Conservation (phyloP, 2,113 vertebrate genomes). For the Ptyas mucosa region DNA sequence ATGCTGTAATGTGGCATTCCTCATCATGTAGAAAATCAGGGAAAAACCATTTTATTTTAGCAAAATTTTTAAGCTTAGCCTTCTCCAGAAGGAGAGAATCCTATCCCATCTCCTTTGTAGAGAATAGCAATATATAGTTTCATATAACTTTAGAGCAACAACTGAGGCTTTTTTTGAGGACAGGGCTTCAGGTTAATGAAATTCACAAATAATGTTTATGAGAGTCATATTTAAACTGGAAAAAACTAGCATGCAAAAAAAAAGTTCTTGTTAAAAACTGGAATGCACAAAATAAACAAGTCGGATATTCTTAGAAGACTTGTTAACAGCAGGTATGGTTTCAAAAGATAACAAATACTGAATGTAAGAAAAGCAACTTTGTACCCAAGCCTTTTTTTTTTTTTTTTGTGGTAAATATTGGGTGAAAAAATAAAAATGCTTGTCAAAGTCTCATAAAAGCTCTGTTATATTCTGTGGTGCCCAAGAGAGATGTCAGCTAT, state of each 20-base stretch:
- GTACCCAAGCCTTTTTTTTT: neutral
- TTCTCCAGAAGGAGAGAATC: neutral
- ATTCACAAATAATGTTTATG: neutral
- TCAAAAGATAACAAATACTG: constrained; percentile 49
- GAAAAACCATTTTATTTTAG: neutral
- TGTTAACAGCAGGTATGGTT: constrained; percentile 18
- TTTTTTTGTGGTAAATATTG: constrained; percentile 19
- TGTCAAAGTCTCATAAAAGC: constrained; percentile 37
- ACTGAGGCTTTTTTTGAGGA: neutral
- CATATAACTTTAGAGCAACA: neutral
- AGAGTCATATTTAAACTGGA: neutral
- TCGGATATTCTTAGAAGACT: constrained; percentile 8
- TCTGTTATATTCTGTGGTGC: constrained; percentile 41
- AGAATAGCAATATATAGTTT: neutral
- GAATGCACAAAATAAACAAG: constrained; percentile 20
- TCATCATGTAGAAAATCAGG: neutral
- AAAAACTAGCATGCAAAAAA: constrained; percentile 19
- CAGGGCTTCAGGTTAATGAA: neutral
- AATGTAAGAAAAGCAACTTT: constrained; percentile 25
- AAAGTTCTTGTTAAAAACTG: neutral
- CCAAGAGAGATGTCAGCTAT: constrained; percentile 47
- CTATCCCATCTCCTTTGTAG: neutral
- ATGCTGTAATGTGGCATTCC: neutral
- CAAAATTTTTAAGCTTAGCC: neutral
- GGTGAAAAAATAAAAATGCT: constrained; percentile 50